phyloP scores from a whole-genome alignment of 1,140 invertebrate genomes.

The Hyles vespertilio region DNA sequence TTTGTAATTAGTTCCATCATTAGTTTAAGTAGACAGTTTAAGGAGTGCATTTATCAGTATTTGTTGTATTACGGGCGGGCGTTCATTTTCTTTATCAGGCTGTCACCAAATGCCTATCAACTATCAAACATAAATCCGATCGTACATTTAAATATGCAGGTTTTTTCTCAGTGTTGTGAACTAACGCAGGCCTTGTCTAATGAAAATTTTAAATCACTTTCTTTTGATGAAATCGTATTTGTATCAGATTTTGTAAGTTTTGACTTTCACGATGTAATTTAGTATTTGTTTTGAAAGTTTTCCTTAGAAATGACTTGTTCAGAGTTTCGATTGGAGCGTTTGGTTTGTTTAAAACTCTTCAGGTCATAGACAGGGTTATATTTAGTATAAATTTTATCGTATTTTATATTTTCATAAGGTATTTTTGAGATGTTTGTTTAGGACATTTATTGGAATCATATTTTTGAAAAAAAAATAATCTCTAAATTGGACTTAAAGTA shows the following conservation, averaged over 20 bases:
- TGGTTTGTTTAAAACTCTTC: conserved; percentile 66
- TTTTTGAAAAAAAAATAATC: conserved; percentile 63
- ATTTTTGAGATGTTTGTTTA: conserved; percentile 75
- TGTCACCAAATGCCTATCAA: too few species aligned
- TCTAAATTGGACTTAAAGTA: conserved; percentile 61
- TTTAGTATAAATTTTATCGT: conserved; percentile 76
- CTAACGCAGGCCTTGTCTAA: conserved; percentile 57
- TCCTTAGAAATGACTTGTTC: conserved; percentile 60
- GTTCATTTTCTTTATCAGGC: too few species aligned
- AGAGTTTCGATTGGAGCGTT: conserved; percentile 51
- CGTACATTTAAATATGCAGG: conserved; percentile 32
- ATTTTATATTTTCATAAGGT: conserved; percentile 75
- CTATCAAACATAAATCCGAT: too few species aligned
- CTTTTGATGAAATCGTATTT: conserved; percentile 25
- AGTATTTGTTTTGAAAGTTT: conserved; percentile 19
- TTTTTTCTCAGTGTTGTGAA: conserved; percentile 55
- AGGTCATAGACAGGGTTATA: conserved; percentile 76
- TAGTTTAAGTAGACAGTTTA: too few species aligned
- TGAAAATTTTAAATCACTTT: conserved; percentile 33
- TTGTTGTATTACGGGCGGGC: too few species aligned
- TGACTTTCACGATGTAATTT: conserved; percentile 18
- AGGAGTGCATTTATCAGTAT: too few species aligned
- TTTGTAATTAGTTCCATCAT: too few species aligned
- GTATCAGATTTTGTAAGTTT: conserved; percentile 26
- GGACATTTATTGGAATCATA: conserved; percentile 73